These are phyloP conservation scores for Drosophila obscura DNA, from an alignment of 1,140 invertebrate genomes.

Conservation along the genomic window DNA sequence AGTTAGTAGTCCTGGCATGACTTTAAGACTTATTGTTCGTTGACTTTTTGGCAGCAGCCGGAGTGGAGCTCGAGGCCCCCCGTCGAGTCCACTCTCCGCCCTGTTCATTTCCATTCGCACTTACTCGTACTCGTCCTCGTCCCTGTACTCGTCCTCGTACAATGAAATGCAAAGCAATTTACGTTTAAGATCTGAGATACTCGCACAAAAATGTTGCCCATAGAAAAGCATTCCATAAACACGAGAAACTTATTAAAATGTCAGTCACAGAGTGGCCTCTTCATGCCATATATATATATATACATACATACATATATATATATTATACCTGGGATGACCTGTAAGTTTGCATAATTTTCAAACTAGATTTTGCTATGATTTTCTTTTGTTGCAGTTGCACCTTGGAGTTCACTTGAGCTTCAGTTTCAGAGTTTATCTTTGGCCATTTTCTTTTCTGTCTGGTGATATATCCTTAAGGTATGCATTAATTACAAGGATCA, in stretches of 20 bases:
- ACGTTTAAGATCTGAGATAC: conserved; percentile 20
- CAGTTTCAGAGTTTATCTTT: conserved; percentile 28
- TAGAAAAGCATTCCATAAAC: conserved; percentile 39
- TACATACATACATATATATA: no score
- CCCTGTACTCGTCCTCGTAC: not conserved
- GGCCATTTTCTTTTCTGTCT: conserved; percentile 27
- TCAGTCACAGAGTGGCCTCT: conserved; percentile 33
- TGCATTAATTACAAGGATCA: conserved; percentile 77
- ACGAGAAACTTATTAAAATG: conserved; percentile 56
- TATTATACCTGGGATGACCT: conserved; percentile 5
- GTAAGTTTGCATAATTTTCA: conserved; percentile 11
- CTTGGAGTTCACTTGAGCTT: conserved; percentile 9
- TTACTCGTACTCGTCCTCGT: not conserved
- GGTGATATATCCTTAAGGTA: conserved; percentile 70
- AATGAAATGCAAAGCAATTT: conserved; percentile 39
- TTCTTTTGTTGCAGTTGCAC: conserved; percentile 33
- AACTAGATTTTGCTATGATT: conserved; percentile 16
- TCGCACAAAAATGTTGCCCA: not conserved
- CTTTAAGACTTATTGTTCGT: conserved; percentile 64
- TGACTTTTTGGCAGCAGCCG: conserved; percentile 38
- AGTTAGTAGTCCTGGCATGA: conserved; percentile 52
- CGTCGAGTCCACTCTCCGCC: not conserved
- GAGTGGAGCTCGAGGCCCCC: conserved; percentile 2
- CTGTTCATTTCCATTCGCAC: conserved; percentile 19
- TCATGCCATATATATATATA: not conserved